Percentiles rank a stretch among this genome's conserved stretches.
phyloP scores from a whole-genome alignment of 1,140 invertebrate species.

The Aethina tumida region DNA sequence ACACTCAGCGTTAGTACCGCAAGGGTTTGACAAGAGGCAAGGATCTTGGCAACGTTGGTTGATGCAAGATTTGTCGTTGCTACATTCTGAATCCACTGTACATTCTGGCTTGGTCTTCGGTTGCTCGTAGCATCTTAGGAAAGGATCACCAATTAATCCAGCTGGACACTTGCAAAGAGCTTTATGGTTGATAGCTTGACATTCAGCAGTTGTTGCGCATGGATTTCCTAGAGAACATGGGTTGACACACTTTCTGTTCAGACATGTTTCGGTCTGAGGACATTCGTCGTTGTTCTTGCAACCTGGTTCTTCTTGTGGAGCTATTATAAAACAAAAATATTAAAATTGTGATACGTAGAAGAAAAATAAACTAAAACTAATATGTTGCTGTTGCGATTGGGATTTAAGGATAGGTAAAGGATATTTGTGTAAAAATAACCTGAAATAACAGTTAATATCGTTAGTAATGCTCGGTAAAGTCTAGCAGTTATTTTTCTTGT shows the following conservation, averaged over 20 bases:
- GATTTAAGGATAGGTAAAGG: conserved; percentile 8
- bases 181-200: conserved; percentile 61
- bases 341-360: conserved; percentile 11
- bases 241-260: conserved; percentile 62
- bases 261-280: conserved; percentile 57
- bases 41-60: conserved; percentile 68
- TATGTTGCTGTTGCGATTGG: conserved; percentile 16
- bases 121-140: conserved; percentile 52
- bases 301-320: conserved; percentile 41
- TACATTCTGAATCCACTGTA: conserved; percentile 59
- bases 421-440: conserved; percentile 6
- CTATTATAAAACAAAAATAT: conserved; percentile 20
- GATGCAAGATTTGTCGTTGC: conserved; percentile 66
- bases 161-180: conserved; percentile 67
- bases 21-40: conserved; percentile 63
- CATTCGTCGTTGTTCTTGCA: conserved; percentile 66
- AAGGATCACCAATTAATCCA: conserved; percentile 69
- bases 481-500: conserved; percentile 1
- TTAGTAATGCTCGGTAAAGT: not conserved
- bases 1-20: conserved; percentile 70
- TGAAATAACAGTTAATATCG: conserved; percentile 4
- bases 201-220: conserved; percentile 71
- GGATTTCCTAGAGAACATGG: conserved; percentile 64
- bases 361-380: conserved; percentile 2
- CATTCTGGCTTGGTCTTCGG: conserved; percentile 49